A percentile compares a stretch with the other conserved stretches of the same genome.
Evolutionary conservation across 2,888 invertebrate genomes (phyloP).

Genomic region (Aphodius sticticus): DNA sequence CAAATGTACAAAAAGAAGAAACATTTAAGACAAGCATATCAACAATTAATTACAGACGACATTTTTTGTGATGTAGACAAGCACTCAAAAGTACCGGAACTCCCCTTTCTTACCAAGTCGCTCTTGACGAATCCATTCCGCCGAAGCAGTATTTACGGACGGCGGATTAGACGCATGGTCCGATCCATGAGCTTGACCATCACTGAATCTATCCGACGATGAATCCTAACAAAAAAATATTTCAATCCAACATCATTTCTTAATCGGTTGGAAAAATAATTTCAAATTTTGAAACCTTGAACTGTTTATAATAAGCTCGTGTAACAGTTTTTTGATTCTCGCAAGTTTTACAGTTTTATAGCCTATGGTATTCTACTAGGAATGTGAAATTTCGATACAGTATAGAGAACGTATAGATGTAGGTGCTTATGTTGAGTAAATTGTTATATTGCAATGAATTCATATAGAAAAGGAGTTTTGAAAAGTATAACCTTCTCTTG

Average conservation of each 20-base stretch:
- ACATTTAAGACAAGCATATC: conserved; percentile 24
- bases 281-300: too few relatives aligned
- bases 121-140: conserved; percentile 88
- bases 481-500: too few relatives aligned
- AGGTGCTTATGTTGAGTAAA: too few relatives aligned
- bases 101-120: conserved; percentile 93
- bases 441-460: too few relatives aligned
- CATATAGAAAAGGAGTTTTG: too few relatives aligned
- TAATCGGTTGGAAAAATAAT: too few relatives aligned
- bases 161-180: conserved; percentile 62
- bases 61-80: conserved; percentile 14
- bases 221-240: conserved; percentile 58
- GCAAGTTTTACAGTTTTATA: too few relatives aligned
- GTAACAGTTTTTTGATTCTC: too few relatives aligned
- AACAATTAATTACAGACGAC: conserved; percentile 24
- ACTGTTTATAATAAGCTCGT: too few relatives aligned
- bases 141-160: conserved; percentile 63
- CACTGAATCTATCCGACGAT: conserved; percentile 54
- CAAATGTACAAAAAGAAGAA: conserved; percentile 37
- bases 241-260: neutral
- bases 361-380: too few relatives aligned
- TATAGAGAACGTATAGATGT: too few relatives aligned
- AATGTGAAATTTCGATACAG: too few relatives aligned
- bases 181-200: conserved; percentile 61
- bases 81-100: conserved; percentile 83